phyloP scores from a whole-genome alignment of 2,888 invertebrate genomes.

The Crematogaster levior region DNA sequence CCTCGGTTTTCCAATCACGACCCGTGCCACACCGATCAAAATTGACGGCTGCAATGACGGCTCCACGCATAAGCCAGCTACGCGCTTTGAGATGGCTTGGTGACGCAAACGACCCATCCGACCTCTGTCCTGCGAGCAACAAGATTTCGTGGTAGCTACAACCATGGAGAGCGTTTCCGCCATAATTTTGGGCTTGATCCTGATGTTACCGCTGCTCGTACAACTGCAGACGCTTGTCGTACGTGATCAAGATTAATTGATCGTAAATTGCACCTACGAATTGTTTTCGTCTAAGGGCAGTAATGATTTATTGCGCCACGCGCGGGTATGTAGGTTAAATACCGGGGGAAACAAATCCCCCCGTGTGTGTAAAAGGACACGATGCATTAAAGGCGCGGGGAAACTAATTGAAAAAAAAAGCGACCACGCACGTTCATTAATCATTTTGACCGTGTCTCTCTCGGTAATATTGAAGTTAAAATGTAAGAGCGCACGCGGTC shows the following conservation, averaged over 20 bases:
- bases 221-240: conserved; percentile 68
- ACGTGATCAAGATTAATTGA: conserved; percentile 58
- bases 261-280: conserved; percentile 16
- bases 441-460: conserved; percentile 33
- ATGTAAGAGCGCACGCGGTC: background rate
- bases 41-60: conserved; percentile 28
- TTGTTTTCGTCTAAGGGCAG: conserved; percentile 52
- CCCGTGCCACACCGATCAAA: background rate
- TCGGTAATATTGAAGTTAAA: conserved; percentile 25
- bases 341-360: conserved; percentile 39
- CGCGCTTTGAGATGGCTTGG: background rate
- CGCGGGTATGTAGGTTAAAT: conserved; percentile 49
- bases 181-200: conserved; percentile 59
- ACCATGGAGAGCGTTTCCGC: conserved; percentile 62
- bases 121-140: background rate
- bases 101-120: background rate
- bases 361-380: conserved; percentile 33
- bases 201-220: conserved; percentile 59
- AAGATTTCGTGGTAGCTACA: conserved; percentile 1
- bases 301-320: conserved; percentile 49
- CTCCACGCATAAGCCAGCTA: background rate
- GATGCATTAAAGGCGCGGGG: conserved; percentile 29
- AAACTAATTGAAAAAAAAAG: conserved; percentile 37
- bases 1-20: conserved; percentile 10
- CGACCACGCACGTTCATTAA: conserved; percentile 37